A percentile compares a stretch with the other conserved stretches of the same genome.
These are phyloP conservation scores for Branchinecta sandiegonensis DNA, from an alignment of 2,888 invertebrate genomes.

Conservation along the genomic window DNA sequence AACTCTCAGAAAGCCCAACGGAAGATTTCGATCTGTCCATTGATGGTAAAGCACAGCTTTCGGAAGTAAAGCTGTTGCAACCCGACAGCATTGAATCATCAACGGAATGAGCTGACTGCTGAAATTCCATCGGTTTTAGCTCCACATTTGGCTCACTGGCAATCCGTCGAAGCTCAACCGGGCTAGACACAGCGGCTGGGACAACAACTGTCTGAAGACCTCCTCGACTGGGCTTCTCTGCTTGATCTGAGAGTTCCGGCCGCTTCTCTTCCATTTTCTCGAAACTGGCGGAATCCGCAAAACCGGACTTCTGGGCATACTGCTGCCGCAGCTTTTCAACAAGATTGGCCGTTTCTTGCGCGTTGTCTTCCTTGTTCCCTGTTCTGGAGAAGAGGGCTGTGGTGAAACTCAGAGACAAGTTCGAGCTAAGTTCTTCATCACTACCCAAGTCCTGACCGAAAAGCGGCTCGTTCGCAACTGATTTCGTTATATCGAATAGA, in stretches of 20 bases:
- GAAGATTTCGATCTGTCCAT: no score
- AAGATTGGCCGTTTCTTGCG: constrained; percentile 63
- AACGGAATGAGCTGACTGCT: background rate
- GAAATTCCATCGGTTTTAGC: background rate
- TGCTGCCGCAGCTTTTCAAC: constrained; percentile 67
- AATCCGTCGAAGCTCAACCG: constrained; percentile 18
- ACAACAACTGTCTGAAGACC: background rate
- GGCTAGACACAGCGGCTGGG: background rate
- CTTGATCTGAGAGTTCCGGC: background rate
- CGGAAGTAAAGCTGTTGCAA: background rate
- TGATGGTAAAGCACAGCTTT: no score
- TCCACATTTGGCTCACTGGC: background rate
- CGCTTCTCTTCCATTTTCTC: background rate
- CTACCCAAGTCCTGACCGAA: constrained; percentile 36
- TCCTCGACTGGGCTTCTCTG: background rate
- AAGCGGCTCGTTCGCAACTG: constrained; percentile 44
- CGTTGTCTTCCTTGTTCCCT: constrained; percentile 65
- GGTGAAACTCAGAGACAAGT: constrained; percentile 47
- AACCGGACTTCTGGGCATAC: constrained; percentile 48
- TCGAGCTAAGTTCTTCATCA: constrained; percentile 31
- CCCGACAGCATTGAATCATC: background rate
- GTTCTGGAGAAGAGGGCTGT: constrained; percentile 55
- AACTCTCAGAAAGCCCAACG: background rate
- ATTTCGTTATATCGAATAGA: background rate
- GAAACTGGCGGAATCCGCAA: constrained; percentile 25